Conservation (phyloP, 2,113 vertebrate genomes). For the Sigmodon hispidus region DNA sequence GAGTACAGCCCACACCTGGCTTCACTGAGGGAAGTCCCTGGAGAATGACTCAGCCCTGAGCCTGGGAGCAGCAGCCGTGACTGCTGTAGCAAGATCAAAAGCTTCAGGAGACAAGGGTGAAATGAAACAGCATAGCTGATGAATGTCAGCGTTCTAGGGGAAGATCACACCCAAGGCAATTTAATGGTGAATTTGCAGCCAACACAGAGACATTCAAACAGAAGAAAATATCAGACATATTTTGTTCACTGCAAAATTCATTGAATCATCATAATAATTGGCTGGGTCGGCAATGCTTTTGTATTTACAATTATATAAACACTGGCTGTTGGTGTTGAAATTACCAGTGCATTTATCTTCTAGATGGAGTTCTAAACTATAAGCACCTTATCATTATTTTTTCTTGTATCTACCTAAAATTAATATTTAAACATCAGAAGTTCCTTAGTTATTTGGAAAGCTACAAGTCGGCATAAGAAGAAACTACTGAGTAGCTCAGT, state of each 20-base stretch:
- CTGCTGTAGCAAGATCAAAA: conserved; percentile 3
- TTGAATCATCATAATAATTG: background rate
- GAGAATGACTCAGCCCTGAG: background rate
- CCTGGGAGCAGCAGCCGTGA: background rate
- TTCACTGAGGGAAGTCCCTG: background rate
- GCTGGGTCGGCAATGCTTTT: background rate
- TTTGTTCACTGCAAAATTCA: background rate
- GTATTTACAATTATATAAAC: background rate
- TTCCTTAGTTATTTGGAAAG: conserved; percentile 1
- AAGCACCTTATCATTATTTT: background rate
- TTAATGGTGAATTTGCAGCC: background rate
- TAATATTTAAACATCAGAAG: background rate
- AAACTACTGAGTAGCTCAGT: background rate
- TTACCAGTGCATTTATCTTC: background rate
- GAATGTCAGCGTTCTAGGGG: background rate
- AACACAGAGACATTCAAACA: background rate
- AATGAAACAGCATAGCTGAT: background rate
- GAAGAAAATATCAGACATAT: background rate
- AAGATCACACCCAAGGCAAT: background rate
- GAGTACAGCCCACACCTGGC: background rate
- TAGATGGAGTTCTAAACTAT: rapidly evolving
- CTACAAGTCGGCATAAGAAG: background rate
- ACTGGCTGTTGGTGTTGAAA: background rate
- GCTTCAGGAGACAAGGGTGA: background rate
- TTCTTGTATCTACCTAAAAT: background rate